Evolutionary conservation across 2,888 invertebrate genomes (phyloP), one percentile per base, ranked within the genome.

Genomic region (Theristus sp.): DNA sequence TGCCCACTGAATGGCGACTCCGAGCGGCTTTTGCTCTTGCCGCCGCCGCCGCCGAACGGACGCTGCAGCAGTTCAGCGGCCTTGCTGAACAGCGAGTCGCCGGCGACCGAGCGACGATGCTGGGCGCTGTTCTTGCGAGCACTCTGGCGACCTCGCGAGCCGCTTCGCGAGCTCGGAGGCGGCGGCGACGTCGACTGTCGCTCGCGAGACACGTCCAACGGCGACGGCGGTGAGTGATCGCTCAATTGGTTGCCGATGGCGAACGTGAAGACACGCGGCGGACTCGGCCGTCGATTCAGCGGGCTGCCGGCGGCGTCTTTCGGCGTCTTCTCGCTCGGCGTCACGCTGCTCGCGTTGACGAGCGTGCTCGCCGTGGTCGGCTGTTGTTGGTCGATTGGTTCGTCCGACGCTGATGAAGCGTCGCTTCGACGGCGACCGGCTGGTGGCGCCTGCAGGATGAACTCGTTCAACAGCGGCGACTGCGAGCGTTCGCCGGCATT

Each of bases 241-340:
- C n/a, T n/a, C n/a, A n/a, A n/a, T n/a, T n/a, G n/a, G n/a, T n/a
- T n/a, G n/a, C n/a, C n/a, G n/a, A n/a, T n/a, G n/a, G 30, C n/a
- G 29, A 58, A 58, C 27, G 58, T 58, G 58, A 58, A 58, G 13
- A 58, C 58, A 10, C 24, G 47, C 2, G 58, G 47, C 3, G 58
- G 58, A 20, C 47, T 57, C 20, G 28, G 10, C 20, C 25, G 6
- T 56, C 29, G 55, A 20, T 27, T 17, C 6, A 25, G 3, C 25
- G 27, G 55, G n/a, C n/a, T n/a, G n/a, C n/a, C n/a, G n/a, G n/a
- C n/a, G n/a, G n/a, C n/a, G n/a, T n/a, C n/a, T n/a, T n/a, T n/a
- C 6, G 27, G 55, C 13, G 26, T 49, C 20, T 17, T 49, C 49
- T 49, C 49, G 3, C n/a, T n/a, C n/a, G 49, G 20, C 38, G 38